Evolutionary conservation across 2,888 invertebrate genomes (phyloP).

Genomic region (Pycnomerus fuliginosus): DNA sequence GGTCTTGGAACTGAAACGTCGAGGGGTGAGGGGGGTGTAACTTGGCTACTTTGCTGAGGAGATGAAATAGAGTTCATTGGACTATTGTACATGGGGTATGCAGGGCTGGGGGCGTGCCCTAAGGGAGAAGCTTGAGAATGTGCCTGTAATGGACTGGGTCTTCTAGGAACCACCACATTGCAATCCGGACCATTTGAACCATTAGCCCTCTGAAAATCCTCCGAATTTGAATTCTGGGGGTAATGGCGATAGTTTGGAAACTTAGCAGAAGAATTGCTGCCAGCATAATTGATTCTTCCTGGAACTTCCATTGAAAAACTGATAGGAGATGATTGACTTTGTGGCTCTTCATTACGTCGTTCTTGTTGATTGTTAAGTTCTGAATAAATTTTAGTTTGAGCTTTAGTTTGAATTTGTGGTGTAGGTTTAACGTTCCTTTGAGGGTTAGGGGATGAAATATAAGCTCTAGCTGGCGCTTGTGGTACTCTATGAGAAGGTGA

Average conservation of each 20-base stretch:
- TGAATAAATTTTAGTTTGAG: conserved; percentile 76
- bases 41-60: conserved; percentile 61
- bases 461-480: conserved; percentile 56
- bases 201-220: conserved; percentile 57
- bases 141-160: conserved; percentile 68
- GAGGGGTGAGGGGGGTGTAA: conserved; percentile 67
- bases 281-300: conserved; percentile 62
- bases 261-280: conserved; percentile 58
- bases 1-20: conserved; percentile 69
- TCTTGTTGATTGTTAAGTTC: conserved; percentile 56
- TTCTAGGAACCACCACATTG: conserved; percentile 63
- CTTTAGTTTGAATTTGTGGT: conserved; percentile 67
- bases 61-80: conserved; percentile 77
- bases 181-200: conserved; percentile 56
- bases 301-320: conserved; percentile 75
- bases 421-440: conserved; percentile 52
- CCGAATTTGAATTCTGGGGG: conserved; percentile 52
- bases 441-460: conserved; percentile 49
- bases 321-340: conserved; percentile 69
- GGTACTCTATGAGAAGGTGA: conserved; percentile 65
- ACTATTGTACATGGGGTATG: conserved; percentile 83
- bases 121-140: conserved; percentile 73
- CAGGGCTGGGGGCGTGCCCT: conserved; percentile 74
- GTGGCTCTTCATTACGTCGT: conserved; percentile 54
- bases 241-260: conserved; percentile 58